Evolutionary conservation across 2,888 invertebrate genomes (phyloP).

Genomic region (Coleophora flavipennella): DNA sequence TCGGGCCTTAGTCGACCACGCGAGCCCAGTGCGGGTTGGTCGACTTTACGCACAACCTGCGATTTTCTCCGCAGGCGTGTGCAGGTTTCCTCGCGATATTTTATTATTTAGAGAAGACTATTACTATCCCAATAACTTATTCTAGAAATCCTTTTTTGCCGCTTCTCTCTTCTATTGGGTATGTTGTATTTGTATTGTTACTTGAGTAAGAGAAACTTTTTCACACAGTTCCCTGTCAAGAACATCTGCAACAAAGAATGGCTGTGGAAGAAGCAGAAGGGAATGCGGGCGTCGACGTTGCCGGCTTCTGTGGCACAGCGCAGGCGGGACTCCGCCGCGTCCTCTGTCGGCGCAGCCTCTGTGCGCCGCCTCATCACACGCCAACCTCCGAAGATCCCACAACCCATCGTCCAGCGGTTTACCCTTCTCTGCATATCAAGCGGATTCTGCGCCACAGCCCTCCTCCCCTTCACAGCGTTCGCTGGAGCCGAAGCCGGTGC

Average conservation of each 20-base stretch:
- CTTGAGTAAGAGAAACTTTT: too few relatives aligned
- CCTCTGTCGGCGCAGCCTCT: slow-evolving; percentile 83
- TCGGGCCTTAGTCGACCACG: too few relatives aligned
- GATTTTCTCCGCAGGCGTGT: too few relatives aligned
- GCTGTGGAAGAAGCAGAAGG: slow-evolving; percentile 54
- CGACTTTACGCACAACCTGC: too few relatives aligned
- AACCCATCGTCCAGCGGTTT: slow-evolving; percentile 60
- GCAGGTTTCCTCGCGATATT: too few relatives aligned
- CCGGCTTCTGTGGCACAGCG: slow-evolving; percentile 31
- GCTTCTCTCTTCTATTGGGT: too few relatives aligned
- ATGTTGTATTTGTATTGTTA: too few relatives aligned
- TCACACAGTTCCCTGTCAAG: slow-evolving; percentile 49
- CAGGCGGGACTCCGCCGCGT: slow-evolving; percentile 79
- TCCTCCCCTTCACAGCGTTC: slow-evolving; percentile 71
- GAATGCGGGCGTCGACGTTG: neutral
- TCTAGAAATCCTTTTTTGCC: too few relatives aligned
- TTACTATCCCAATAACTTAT: too few relatives aligned
- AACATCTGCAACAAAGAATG: slow-evolving; percentile 62
- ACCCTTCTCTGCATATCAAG: slow-evolving; percentile 73
- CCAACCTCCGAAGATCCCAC: slow-evolving; percentile 61
- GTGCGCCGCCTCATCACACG: slow-evolving; percentile 80
- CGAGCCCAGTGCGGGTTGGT: too few relatives aligned
- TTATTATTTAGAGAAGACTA: too few relatives aligned
- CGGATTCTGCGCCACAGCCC: slow-evolving; percentile 76
- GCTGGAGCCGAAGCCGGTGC: slow-evolving; percentile 73